Conservation (phyloP, 2,888 invertebrate genomes). For the Brachypterus glaber region DNA sequence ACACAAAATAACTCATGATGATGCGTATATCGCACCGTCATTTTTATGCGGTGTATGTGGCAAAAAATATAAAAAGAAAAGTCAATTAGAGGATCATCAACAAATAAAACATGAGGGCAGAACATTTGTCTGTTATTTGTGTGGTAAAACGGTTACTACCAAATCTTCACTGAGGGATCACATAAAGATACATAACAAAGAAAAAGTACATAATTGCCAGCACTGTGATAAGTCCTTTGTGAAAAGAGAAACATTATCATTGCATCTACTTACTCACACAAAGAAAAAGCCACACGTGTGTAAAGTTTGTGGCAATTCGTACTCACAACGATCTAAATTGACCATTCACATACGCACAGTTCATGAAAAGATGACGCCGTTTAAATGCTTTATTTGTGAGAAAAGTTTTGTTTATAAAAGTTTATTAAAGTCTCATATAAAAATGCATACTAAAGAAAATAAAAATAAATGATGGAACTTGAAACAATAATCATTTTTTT, state of each 20-base stretch:
- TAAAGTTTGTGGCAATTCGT: conserved; percentile 21
- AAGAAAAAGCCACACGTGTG: conserved; percentile 7
- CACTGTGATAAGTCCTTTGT: background rate
- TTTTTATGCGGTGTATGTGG: background rate
- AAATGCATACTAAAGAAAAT: no score
- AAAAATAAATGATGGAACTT: no score
- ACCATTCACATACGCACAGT: conserved; percentile 38
- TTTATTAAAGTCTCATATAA: conserved; percentile 23
- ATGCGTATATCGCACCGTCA: background rate
- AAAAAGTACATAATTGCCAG: conserved; percentile 27
- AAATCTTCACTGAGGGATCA: background rate
- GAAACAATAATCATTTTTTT: no score
- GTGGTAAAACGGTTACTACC: conserved; percentile 30
- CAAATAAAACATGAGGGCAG: conserved; percentile 17
- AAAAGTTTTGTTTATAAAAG: conserved; percentile 24
- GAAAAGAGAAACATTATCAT: conserved; percentile 15
- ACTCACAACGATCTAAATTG: conserved; percentile 33
- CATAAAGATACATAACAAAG: conserved; percentile 24
- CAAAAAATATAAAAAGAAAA: conserved; percentile 5
- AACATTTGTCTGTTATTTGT: conserved; percentile 32
- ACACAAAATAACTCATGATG: background rate
- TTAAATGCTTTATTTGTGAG: conserved; percentile 27
- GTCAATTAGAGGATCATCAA: conserved; percentile 16
- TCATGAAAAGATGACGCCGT: conserved; percentile 45
- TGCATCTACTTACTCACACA: background rate